phyloP scores from a whole-genome alignment of 2,888 invertebrate genomes.

The Sarcophaga rosellei region DNA sequence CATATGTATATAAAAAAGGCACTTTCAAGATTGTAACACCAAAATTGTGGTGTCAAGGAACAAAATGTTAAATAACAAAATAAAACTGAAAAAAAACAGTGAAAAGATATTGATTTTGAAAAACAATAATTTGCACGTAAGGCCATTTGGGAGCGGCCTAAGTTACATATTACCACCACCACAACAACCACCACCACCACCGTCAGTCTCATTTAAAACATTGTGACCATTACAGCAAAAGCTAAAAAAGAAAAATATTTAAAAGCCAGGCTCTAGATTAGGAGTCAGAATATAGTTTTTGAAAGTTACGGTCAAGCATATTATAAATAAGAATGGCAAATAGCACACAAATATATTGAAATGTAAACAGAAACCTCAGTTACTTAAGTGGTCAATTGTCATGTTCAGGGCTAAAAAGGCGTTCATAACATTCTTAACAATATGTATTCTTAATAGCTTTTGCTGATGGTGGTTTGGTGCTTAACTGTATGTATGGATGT shows the following conservation, averaged over 20 bases:
- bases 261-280: background rate
- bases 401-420: slow-evolving; percentile 68
- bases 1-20: background rate
- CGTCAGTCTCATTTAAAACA: background rate
- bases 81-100: slow-evolving; percentile 15
- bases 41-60: slow-evolving; percentile 54
- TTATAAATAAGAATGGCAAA: background rate
- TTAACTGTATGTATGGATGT: slow-evolving; percentile 1
- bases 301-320: background rate
- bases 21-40: slow-evolving; percentile 24
- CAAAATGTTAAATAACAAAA: slow-evolving; percentile 14
- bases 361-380: background rate
- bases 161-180: background rate
- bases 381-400: slow-evolving; percentile 59
- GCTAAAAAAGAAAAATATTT: background rate
- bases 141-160: slow-evolving; percentile 62
- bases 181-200: too few relatives aligned
- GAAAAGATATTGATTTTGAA: slow-evolving; percentile 28
- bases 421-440: slow-evolving; percentile 49
- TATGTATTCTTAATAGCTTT: background rate
- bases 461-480: background rate
- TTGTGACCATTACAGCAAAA: background rate
- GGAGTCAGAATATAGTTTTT: background rate
- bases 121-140: slow-evolving; percentile 53
- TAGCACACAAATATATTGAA: background rate